phyloP scores from a whole-genome alignment of 2,113 vertebrate genomes.

The Poeciliopsis occidentalis region DNA sequence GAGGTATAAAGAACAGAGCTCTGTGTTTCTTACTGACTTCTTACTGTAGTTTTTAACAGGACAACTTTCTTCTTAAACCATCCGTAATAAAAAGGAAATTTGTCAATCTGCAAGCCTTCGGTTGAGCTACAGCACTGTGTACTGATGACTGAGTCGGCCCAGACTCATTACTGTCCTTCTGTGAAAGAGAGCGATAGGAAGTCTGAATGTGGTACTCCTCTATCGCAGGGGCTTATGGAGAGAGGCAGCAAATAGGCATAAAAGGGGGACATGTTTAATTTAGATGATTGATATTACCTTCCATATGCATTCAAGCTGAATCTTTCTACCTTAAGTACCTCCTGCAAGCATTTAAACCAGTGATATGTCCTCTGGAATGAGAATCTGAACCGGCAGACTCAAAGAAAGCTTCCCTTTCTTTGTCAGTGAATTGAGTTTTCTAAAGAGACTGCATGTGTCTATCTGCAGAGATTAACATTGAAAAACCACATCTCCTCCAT shows the following conservation, averaged over 20 bases:
- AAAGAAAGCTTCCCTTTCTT: neutral
- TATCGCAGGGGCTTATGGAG: neutral
- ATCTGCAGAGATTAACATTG: neutral
- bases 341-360: slow-evolving; percentile 27
- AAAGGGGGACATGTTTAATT: slow-evolving; percentile 41
- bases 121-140: neutral
- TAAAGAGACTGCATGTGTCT: neutral
- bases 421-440: neutral
- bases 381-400: neutral
- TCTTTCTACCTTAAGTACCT: slow-evolving; percentile 29
- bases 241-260: slow-evolving; percentile 18
- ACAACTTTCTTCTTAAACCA: too few species aligned
- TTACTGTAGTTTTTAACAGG: too few species aligned
- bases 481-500: neutral
- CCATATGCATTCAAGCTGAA: slow-evolving; percentile 18
- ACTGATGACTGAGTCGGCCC: neutral
- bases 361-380: neutral
- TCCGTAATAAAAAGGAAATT: too few species aligned
- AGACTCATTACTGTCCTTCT: neutral
- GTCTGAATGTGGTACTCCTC: neutral
- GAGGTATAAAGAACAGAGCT: too few species aligned
- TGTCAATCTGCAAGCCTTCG: too few species aligned
- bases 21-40: too few species aligned
- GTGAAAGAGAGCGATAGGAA: neutral
- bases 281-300: slow-evolving; percentile 45